A percentile compares a stretch with the other conserved stretches of the same genome.
Conservation (phyloP, 2,888 invertebrate species). For the Leptinotarsa juncta region DNA sequence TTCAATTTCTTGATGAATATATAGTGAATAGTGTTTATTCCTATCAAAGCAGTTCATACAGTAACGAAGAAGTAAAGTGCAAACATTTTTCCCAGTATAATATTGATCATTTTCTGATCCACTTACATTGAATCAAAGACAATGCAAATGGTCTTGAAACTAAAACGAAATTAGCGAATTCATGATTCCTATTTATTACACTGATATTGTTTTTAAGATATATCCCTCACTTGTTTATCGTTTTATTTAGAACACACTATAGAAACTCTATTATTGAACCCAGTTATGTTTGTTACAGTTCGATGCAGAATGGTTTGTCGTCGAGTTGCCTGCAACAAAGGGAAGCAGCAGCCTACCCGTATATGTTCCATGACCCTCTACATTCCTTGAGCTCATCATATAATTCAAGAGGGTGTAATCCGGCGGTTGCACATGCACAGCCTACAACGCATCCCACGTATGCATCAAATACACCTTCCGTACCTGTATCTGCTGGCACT, state of each 20-base stretch:
- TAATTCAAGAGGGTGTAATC: constrained; percentile 77
- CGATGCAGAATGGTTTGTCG: constrained; percentile 84
- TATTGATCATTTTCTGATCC: too few species aligned
- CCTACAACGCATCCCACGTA: constrained; percentile 76
- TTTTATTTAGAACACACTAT: not conserved
- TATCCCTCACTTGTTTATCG: not conserved
- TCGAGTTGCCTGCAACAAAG: constrained; percentile 89
- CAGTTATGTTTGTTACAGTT: constrained; percentile 70
- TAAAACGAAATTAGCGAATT: too few species aligned
- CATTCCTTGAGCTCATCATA: constrained; percentile 79
- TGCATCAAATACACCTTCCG: constrained; percentile 71
- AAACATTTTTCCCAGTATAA: too few species aligned
- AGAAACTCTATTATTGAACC: constrained; percentile 2
- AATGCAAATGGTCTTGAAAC: too few species aligned
- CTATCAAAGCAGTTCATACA: too few species aligned
- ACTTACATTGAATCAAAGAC: too few species aligned
- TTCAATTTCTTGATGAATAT: too few species aligned
- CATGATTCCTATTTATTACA: too few species aligned
- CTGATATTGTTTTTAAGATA: too few species aligned
- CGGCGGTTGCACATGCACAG: constrained; percentile 84
- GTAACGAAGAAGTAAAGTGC: too few species aligned
- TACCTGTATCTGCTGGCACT: constrained; percentile 66
- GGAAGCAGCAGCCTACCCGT: constrained; percentile 80
- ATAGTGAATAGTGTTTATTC: too few species aligned
- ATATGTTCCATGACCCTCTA: constrained; percentile 91